A percentile compares a stretch with the other conserved stretches of the same genome.
Evolutionary conservation across 2,113 vertebrate species (phyloP).

Genomic region (Geothlypis trichas): DNA sequence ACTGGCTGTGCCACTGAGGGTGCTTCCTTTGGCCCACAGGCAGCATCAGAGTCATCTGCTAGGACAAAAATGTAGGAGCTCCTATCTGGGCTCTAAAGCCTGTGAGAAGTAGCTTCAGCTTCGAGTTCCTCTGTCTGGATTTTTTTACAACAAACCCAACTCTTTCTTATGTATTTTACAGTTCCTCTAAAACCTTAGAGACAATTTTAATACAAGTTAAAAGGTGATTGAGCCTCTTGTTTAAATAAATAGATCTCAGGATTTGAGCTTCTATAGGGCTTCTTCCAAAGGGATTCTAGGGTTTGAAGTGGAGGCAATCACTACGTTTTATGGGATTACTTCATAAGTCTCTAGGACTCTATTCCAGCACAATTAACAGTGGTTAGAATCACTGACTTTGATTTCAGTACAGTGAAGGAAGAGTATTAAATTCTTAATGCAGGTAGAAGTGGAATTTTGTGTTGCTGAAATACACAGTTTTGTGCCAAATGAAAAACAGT

Average conservation of each 20-base stretch:
- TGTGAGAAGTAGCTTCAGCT: not conserved
- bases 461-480: not conserved
- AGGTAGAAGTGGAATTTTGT: not conserved
- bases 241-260: not conserved
- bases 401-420: not conserved
- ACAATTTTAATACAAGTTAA: not conserved
- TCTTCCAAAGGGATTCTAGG: not conserved
- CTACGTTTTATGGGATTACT: rapidly evolving
- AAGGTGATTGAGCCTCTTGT: not conserved
- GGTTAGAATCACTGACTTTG: not conserved
- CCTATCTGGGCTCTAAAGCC: not conserved
- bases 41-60: not conserved
- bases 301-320: not conserved
- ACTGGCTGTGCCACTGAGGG: not conserved
- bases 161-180: not conserved
- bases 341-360: not conserved
- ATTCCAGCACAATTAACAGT: not conserved
- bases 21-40: not conserved
- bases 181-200: not conserved
- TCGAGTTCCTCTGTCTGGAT: not conserved
- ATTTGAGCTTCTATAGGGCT: not conserved
- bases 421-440: not conserved
- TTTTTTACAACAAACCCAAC: not conserved
- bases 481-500: conserved; percentile 16
- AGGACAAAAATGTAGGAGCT: not conserved